phyloP scores from a whole-genome alignment of 2,888 invertebrate genomes.

The Drosophila nigricruria region DNA sequence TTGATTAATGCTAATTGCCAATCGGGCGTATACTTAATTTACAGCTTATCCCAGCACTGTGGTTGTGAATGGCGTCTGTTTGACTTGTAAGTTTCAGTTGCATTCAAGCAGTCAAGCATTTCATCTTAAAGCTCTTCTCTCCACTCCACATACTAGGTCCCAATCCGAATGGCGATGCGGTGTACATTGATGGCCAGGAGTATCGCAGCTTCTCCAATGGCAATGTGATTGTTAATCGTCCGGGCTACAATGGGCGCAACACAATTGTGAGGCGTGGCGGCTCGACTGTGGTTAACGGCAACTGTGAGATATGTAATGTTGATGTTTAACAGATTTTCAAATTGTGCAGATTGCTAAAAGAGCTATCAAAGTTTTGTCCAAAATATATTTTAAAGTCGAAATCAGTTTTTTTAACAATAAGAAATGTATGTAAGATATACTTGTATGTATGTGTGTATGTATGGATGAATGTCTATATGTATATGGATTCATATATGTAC shows the following conservation, averaged over 20 bases:
- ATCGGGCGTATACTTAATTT: conserved; percentile 26
- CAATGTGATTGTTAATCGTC: conserved; percentile 51
- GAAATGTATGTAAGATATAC: background rate
- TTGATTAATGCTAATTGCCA: conserved; percentile 33
- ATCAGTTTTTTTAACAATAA: background rate
- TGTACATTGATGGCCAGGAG: conserved; percentile 59
- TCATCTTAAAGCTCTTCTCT: background rate
- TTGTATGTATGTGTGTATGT: background rate
- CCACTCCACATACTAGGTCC: conserved; percentile 32
- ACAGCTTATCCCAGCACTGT: conserved; percentile 65
- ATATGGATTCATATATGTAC: background rate
- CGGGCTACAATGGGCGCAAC: conserved; percentile 39
- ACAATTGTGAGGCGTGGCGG: conserved; percentile 53
- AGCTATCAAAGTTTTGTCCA: background rate
- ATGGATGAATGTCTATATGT: background rate
- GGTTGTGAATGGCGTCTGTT: conserved; percentile 64
- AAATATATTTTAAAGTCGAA: background rate
- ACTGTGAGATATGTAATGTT: conserved; percentile 60
- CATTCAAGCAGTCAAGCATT: background rate
- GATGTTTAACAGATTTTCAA: conserved; percentile 34
- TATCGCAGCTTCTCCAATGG: conserved; percentile 63
- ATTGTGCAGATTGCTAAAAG: background rate
- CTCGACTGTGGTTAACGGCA: conserved; percentile 56
- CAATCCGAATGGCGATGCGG: conserved; percentile 62
- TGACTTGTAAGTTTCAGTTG: conserved; percentile 61